Percentiles rank a stretch among this genome's conserved stretches.
Conservation (phyloP, 2,113 vertebrate species). For the Cyprinodon tularosa region DNA sequence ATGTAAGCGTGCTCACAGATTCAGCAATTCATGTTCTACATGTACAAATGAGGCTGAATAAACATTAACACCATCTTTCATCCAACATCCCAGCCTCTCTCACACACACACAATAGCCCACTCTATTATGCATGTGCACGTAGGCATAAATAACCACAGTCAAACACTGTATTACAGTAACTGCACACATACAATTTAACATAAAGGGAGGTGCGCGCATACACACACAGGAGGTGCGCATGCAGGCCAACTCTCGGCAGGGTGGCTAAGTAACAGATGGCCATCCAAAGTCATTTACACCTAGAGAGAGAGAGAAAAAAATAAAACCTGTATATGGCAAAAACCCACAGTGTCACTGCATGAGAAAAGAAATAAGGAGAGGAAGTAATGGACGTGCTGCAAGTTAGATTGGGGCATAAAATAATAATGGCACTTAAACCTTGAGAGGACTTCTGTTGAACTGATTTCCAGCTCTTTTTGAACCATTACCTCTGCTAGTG, state of each 20-base stretch:
- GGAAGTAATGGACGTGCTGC: background rate
- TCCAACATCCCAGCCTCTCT: slow-evolving; percentile 1
- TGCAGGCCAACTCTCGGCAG: slow-evolving; percentile 78
- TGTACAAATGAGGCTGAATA: slow-evolving; percentile 27
- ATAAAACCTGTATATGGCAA: slow-evolving; percentile 47
- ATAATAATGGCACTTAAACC: background rate
- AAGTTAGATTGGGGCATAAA: background rate
- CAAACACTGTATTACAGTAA: slow-evolving; percentile 58
- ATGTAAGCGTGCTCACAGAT: background rate
- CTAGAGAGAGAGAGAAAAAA: slow-evolving; percentile 59
- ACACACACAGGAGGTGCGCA: slow-evolving; percentile 62
- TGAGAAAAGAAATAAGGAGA: slow-evolving; percentile 14
- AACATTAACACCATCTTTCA: slow-evolving; percentile 5
- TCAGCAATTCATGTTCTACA: slow-evolving; percentile 30
- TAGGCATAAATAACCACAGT: slow-evolving; percentile 62
- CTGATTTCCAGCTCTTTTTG: background rate
- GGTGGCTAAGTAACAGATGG: slow-evolving; percentile 78
- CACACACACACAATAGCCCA: slow-evolving; percentile 30
- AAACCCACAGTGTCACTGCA: slow-evolving; percentile 24
- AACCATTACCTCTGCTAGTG: background rate
- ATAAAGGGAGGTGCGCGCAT: slow-evolving; percentile 45
- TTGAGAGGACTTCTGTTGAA: background rate
- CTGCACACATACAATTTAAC: slow-evolving; percentile 51
- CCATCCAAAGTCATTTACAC: slow-evolving; percentile 80
- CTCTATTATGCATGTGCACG: slow-evolving; percentile 71